Evolutionary conservation across 1,140 invertebrate genomes (phyloP).

Genomic region (Trichonephila inaurata): DNA sequence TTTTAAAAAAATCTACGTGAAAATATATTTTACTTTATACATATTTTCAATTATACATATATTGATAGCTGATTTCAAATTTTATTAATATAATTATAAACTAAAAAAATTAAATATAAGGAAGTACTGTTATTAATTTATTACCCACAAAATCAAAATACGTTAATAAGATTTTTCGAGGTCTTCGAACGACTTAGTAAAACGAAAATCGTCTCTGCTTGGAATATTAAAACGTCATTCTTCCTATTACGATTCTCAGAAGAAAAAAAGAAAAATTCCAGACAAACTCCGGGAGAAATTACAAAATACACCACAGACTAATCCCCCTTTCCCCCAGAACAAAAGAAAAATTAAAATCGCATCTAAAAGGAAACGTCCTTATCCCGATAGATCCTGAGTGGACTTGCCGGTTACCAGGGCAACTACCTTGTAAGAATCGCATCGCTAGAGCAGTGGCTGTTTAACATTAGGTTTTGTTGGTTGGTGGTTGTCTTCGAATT

Average conservation of each 20-base stretch:
- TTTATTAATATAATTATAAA: too few species aligned
- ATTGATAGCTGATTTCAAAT: too few species aligned
- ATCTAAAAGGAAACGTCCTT: slow-evolving; percentile 37
- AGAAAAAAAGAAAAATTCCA: neutral
- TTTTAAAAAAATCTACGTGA: too few species aligned
- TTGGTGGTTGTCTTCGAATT: slow-evolving; percentile 4
- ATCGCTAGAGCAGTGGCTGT: slow-evolving; percentile 4
- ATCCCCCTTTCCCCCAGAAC: neutral
- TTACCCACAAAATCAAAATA: too few species aligned
- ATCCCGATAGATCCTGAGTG: slow-evolving; percentile 38
- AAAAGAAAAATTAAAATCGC: slow-evolving; percentile 14
- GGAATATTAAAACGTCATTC: neutral
- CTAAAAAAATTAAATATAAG: too few species aligned
- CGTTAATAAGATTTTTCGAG: too few species aligned
- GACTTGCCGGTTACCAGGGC: slow-evolving; percentile 44
- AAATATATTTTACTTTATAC: too few species aligned
- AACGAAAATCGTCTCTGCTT: neutral
- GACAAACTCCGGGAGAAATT: neutral
- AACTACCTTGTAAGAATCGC: slow-evolving; percentile 14
- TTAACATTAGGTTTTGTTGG: slow-evolving; percentile 25
- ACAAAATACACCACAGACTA: neutral
- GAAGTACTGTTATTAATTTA: too few species aligned
- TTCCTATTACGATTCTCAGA: neutral
- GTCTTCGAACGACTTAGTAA: neutral
- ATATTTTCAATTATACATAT: too few species aligned